Conservation (phyloP, 2,797 vertebrate genomes). For the Numenius phaeopus region DNA sequence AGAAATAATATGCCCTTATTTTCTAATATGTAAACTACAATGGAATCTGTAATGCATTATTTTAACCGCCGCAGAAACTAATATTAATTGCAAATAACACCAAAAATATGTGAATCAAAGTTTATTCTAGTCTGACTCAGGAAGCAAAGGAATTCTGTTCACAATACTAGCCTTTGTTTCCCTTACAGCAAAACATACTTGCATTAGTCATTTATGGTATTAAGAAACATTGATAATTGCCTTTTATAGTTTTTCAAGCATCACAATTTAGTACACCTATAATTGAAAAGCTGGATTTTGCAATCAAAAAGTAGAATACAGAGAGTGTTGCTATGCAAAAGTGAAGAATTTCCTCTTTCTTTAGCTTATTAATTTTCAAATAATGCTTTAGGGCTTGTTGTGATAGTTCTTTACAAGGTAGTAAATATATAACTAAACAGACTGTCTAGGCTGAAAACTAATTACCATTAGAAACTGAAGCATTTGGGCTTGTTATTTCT, state of each 20-base stretch:
- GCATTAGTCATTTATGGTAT: conserved; percentile 82
- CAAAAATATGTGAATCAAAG: conserved; percentile 59
- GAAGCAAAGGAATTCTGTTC: conserved; percentile 62
- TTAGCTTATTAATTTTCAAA: conserved; percentile 87
- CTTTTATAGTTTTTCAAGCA: conserved; percentile 83
- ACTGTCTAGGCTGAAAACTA: conserved; percentile 86
- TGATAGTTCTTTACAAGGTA: conserved; percentile 85
- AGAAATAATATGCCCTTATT: conserved; percentile 52
- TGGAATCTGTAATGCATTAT: conserved; percentile 45
- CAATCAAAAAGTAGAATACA: conserved; percentile 83
- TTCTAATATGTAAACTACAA: conserved; percentile 22
- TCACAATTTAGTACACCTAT: conserved; percentile 84
- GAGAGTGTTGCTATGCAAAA: conserved; percentile 82
- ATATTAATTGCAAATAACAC: conserved; percentile 72
- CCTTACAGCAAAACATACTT: conserved; percentile 75
- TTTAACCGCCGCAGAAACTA: conserved; percentile 59
- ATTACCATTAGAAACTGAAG: conserved; percentile 84
- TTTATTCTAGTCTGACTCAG: conserved; percentile 67
- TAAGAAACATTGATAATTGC: conserved; percentile 86
- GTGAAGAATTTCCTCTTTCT: conserved; percentile 82
- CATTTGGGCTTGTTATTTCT: conserved; percentile 83
- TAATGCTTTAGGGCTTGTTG: conserved; percentile 86
- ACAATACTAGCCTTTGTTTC: conserved; percentile 77
- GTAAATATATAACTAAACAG: conserved; percentile 84
- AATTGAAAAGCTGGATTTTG: conserved; percentile 85